Evolutionary conservation across 1,140 invertebrate species (phyloP), one percentile per base, ranked within the genome.

Genomic region (Drosophila arawakana): DNA sequence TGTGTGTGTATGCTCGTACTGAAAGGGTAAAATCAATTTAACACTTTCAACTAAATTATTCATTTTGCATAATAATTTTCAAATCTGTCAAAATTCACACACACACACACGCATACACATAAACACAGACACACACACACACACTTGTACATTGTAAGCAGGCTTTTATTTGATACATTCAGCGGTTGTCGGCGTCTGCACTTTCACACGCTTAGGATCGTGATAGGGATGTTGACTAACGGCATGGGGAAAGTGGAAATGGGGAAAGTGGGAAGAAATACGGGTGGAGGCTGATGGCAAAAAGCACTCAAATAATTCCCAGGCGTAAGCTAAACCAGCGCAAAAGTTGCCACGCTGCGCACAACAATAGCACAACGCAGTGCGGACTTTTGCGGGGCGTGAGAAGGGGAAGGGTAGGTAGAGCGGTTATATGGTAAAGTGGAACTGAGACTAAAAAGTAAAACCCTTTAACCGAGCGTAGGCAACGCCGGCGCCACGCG

Each of bases 21-120:
- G 78, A 76, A 76, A 89, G 88, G 84, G 77, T 81, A 86, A 88
- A 88, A 88, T 88, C 83, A 88, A 88, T 88, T 88, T 88, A 88
- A 88, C 83, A 88, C 83, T 88, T 88, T 88, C 84, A 84, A 78
- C 81, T 88, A 88, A 88, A 88, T 88, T 89, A 88, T 88, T 88
- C 83, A 88, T 89, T 88, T 88, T 88, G 83, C 83, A 88, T 88
- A 88, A 88, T 88, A 88, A 88, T 88, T 88, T 88, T 88, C 84
- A 88, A 88, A 88, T 88, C 84, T 88, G 84, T 88, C 84, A 88
- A 88, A 88, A 78, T 84, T 70, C 73, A 75, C 59, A 73, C 69
- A 50, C 60, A 50, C 60, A 82, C 54, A 66, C 70, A 15, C 15
- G 15, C 15, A 15, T 15, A 75, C 59, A 73, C 69, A 50, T 55